A percentile compares a stretch with the other conserved stretches of the same genome.
Evolutionary conservation across 2,888 invertebrate genomes (phyloP).

Genomic region (Dryomyza anilis): DNA sequence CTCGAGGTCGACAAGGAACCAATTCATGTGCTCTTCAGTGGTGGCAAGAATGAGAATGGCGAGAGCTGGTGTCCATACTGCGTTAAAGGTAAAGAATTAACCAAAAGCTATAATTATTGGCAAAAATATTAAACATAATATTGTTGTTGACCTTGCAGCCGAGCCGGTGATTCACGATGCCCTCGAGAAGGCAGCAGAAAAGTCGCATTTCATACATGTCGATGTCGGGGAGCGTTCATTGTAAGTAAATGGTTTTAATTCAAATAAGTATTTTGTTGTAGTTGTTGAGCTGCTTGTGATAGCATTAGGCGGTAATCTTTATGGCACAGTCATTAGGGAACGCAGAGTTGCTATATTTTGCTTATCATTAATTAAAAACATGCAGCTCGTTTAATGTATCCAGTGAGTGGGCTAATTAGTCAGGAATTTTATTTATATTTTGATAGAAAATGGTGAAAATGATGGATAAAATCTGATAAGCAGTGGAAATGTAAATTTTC

Average conservation of each 20-base stretch:
- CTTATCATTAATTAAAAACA: not conserved
- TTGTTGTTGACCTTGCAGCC: conserved; percentile 64
- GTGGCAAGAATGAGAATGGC: conserved; percentile 65
- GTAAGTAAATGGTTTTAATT: conserved; percentile 65
- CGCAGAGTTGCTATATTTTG: not conserved
- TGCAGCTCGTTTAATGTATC: not conserved
- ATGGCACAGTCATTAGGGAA: not conserved
- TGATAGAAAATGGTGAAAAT: too few relatives aligned
- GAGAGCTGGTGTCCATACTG: conserved; percentile 92
- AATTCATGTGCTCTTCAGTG: conserved; percentile 60
- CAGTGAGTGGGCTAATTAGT: not conserved
- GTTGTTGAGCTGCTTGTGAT: too few relatives aligned
- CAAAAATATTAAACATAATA: conserved; percentile 2
- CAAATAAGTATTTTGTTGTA: too few relatives aligned
- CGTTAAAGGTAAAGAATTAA: conserved; percentile 71
- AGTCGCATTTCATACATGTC: conserved; percentile 74
- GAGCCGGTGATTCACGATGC: conserved; percentile 77
- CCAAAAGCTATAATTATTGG: too few relatives aligned
- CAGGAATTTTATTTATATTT: not conserved
- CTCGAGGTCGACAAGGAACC: conserved; percentile 51
- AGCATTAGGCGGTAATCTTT: not conserved
- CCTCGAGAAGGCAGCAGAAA: conserved; percentile 67
- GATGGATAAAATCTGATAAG: too few relatives aligned
- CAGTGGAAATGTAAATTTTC: too few relatives aligned
- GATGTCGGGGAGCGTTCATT: conserved; percentile 77